Evolutionary conservation across 2,113 vertebrate genomes (phyloP), one percentile per base, ranked within the genome.

Genomic region (Poeciliopsis turrubarensis): DNA sequence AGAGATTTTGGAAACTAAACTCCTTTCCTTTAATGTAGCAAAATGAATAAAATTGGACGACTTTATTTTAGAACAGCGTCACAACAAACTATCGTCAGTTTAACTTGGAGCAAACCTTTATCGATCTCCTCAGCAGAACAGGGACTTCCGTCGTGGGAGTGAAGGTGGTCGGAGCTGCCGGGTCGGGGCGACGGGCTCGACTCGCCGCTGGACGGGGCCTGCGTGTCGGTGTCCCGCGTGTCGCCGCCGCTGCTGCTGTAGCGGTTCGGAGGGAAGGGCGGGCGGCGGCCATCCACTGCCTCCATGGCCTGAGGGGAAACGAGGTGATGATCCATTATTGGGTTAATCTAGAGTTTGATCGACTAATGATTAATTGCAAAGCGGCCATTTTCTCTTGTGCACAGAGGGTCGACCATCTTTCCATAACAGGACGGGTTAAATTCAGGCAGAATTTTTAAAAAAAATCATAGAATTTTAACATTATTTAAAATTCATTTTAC

Each of bases 111-210:
- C 32, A 0, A 89, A 98, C 97, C 97, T 97, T 97, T 97, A 87
- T 98, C 97, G 5, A 95, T 89, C 27, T 98, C 97, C 89, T 98
- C 97, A 64, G 96, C 77, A 51, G 96, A 97, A 83, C 95, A 97
- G 47, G 96, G 97, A 89, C 97, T 98, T 70, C 96, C 96, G 25
- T 97, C 95, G 44, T 95, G 96, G 87, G 96, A 97, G 79, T 95
- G 95, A 69, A 94, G 94, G 84, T 95, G 95, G 17, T 95, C 92
- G 22, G 96, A 94, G 3, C 97, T 96, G 30, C 95, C 95, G 65
- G 95, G 96, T 63, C 95, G 95, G 91, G 94, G 95, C 79, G 95
- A 95, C 72, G 96, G 97, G 79, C 97, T 98, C 88, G 95, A 96
- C 67, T 94, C 90, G 31, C 95, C 96, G 90, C 89, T 96, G 83